These are phyloP conservation scores for Leptopilina boulardi DNA, from an alignment of 1,140 invertebrate genomes.

Conservation along the genomic window DNA sequence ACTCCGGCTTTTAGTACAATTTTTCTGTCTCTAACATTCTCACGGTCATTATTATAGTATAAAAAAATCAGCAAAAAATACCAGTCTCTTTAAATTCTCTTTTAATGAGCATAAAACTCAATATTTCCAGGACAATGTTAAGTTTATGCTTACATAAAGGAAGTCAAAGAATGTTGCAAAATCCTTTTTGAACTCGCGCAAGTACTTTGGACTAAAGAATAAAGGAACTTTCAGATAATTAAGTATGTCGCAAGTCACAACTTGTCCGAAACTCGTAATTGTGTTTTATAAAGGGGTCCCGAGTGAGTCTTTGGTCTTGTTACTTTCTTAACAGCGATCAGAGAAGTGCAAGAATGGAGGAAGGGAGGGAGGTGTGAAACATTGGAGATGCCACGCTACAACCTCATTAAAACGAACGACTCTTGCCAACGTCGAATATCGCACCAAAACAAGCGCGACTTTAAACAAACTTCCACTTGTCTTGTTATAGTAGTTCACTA, in stretches of 20 bases:
- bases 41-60: too few species aligned
- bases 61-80: neutral
- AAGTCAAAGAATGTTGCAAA: neutral
- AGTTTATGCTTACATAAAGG: constrained; percentile 13
- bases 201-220: neutral
- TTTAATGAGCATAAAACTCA: constrained; percentile 4
- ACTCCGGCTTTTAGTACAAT: too few species aligned
- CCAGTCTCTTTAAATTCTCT: neutral
- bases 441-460: constrained; percentile 14
- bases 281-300: constrained; percentile 26
- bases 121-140: neutral
- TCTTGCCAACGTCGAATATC: constrained; percentile 27
- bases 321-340: constrained; percentile 10
- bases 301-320: neutral
- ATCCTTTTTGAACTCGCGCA: neutral
- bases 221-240: constrained; percentile 12
- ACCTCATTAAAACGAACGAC: constrained; percentile 28
- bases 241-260: constrained; percentile 14
- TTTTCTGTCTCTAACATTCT: too few species aligned
- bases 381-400: constrained; percentile 11
- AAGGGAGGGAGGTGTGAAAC: neutral
- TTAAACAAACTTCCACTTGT: neutral
- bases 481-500: neutral
- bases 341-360: neutral
- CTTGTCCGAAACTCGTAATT: constrained; percentile 31